phyloP scores from a whole-genome alignment of 1,140 invertebrate species.

The Caenorhabditis brenneri region DNA sequence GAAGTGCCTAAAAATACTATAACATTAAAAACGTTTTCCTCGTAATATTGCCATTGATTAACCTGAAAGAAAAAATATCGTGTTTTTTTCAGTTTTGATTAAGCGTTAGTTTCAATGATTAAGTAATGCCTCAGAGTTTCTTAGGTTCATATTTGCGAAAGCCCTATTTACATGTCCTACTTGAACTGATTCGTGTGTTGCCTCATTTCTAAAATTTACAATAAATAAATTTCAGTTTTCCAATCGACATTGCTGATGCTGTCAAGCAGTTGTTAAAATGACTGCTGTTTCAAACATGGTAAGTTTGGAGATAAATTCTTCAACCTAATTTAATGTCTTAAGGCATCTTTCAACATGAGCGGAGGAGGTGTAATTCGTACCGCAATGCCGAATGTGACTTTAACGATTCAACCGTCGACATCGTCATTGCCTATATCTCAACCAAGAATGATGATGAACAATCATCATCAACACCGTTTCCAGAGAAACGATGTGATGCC shows the following conservation, averaged over 20 bases:
- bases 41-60: no score
- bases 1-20: no score
- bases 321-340: no score
- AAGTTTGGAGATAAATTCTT: not conserved
- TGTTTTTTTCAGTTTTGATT: no score
- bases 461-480: not conserved
- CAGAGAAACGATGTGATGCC: constrained; percentile 3
- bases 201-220: not conserved
- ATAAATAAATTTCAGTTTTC: not conserved
- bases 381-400: constrained; percentile 11
- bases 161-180: no score
- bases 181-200: no score
- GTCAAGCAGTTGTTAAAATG: not conserved
- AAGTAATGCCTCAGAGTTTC: no score
- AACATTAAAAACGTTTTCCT: no score
- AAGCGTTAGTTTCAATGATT: no score
- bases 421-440: not conserved
- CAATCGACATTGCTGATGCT: not conserved
- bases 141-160: no score
- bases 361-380: not conserved
- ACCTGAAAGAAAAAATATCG: no score
- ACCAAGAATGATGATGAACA: not conserved
- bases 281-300: constrained; percentile 21
- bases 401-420: constrained; percentile 1
- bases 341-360: not conserved